Base-by-base conservation (phyloP, 2,113 vertebrate genomes). In the Etia nguti region DNA sequence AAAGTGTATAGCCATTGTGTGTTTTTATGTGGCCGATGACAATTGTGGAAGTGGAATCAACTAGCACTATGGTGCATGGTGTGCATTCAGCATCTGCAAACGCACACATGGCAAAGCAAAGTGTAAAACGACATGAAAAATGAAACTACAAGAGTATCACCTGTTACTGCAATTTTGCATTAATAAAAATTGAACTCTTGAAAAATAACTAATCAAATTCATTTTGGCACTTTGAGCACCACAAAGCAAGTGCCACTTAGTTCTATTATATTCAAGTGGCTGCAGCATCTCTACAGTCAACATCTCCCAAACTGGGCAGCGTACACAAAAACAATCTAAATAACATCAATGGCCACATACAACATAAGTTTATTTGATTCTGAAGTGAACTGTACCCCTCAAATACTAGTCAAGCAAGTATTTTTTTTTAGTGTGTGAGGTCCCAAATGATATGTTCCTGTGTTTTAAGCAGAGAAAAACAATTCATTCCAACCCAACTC, bases 11-110 rank as follows among this genome's bases (percentile, higher is more conserved):
- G 79, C 81, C 80, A 68, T 86, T 87, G 88, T 91, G 85, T 85
- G 87, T 65, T 70, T 75, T 77, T 77, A 86, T 73, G 62, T 57
- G 48, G 52, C 48, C 81, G 88, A 89, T 90, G 86, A 92, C 62
- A 91, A 89, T 15, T 22, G 79, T 22, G 38, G 26, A 87, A 89
- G 31, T 65, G 60, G 38, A 5, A 84, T 55, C 68, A 79, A 65
- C 52, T 24, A 43, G 83, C 70, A 54, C 13, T n/a, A 22, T 5
- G 26, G 8, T 4, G 41, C 48, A 38, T 81, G 36, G 55, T 77
- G 46, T 83, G 52, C 60, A 38, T n/a, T 52, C 18, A 83, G 46
- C 29, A 83, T 85, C 54, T 36, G 60, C 52, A 75, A 65, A 79
- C 4, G 16, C 4, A 12, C 34, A 57, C 24, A 20, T 9, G 12